Base-by-base conservation (phyloP, 2,113 vertebrate species). In the Sinocyclocheilus anshuiensis region DNA sequence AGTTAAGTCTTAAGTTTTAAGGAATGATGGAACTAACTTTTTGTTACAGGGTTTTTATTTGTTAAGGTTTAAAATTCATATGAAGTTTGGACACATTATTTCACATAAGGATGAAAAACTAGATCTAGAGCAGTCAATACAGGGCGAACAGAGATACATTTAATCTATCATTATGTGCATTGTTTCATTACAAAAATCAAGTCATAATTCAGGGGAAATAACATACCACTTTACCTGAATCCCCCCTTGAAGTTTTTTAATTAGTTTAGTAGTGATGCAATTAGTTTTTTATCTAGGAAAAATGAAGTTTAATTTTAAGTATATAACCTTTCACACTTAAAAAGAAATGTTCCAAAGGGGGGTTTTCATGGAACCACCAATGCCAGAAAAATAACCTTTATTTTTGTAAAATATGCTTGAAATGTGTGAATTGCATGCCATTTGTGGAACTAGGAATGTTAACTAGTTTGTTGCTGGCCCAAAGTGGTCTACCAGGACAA, bases 1-100 rank as follows among this genome's bases (percentile, higher is more conserved):
- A 42, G 69, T 72, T 71, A 39, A 39, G 33, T 33, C 50, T 77
- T 16, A 57, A 59, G 18, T 79, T 57, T 78, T 79, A n/a, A 61
- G 29, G 2, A 42, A 63, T 26, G 11, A 80, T 80, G 20, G 12
- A 63, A 7, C 39, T 42, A 75, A 6, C 72, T 7, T n/a, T 75
- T 75, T 75, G 22, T 7, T 13, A 24, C 33, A 16, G 69, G 69
- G 33, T 5, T 36, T 22, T 11, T 72, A 39, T 42, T 42, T 42
- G 69, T 74, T 10, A 12, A 74, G 12, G 10, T 39, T 39, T 8
- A 4, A 12, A 8, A 72, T 42, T 72, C 4, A 39, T 3, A 12
- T 72, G 9, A 42, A 22, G 69, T 42, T 72, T 5, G 10, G 36
- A 72, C 18, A 55, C 45, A 50, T 36, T 20, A 20, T 71, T 71